A percentile compares a stretch with the other conserved stretches of the same genome.
Conservation (phyloP, 2,888 invertebrate species). For the Deilephila elpenor region DNA sequence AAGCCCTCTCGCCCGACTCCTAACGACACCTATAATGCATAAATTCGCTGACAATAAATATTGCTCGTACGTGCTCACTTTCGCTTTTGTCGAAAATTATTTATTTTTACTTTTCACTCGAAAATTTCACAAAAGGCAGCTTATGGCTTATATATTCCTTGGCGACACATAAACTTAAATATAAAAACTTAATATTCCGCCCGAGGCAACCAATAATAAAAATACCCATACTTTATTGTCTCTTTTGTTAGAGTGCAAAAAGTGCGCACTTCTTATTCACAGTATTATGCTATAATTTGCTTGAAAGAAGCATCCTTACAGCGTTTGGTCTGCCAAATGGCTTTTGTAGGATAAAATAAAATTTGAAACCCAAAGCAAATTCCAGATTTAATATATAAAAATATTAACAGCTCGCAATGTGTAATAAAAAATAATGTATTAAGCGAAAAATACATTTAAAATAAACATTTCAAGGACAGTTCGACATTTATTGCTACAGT, state of each 20-base stretch:
- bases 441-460: not conserved
- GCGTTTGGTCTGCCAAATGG: conserved; percentile 18
- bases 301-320: not conserved
- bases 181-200: conserved; percentile 2
- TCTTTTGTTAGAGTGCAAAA: not conserved
- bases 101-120: conserved; percentile 30
- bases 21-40: conserved; percentile 46
- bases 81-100: conserved; percentile 44
- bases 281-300: not conserved
- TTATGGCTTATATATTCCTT: not conserved
- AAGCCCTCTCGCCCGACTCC: conserved; percentile 33
- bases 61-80: conserved; percentile 47
- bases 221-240: not conserved
- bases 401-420: not conserved
- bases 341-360: conserved; percentile 12
- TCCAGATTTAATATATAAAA: not conserved
- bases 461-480: not conserved
- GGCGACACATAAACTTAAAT: not conserved
- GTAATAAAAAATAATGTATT: too few relatives aligned
- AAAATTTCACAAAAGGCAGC: not conserved
- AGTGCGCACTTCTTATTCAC: conserved; percentile 5
- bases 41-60: conserved; percentile 48
- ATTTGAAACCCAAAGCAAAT: not conserved
- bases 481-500: too few relatives aligned
- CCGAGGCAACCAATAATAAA: not conserved